A percentile compares a stretch with the other conserved stretches of the same genome.
Evolutionary conservation across 2,113 vertebrate species (phyloP).

Genomic region (Brienomyrus longianalis): DNA sequence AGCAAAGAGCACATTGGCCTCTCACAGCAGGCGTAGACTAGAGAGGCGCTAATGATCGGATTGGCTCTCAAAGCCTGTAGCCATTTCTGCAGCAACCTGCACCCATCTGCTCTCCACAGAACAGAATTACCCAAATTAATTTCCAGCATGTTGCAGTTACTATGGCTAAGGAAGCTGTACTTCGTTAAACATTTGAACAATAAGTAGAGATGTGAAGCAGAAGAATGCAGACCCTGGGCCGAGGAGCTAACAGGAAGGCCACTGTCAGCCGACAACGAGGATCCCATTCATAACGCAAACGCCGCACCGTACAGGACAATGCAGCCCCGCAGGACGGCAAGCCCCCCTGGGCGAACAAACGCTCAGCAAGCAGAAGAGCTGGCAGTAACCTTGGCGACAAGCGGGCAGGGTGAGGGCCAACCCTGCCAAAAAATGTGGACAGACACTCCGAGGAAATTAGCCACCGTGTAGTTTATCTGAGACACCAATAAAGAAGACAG

Average conservation of each 20-base stretch:
- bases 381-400: slow-evolving; percentile 18
- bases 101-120: not conserved
- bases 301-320: not conserved
- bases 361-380: not conserved
- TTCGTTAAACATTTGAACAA: not conserved
- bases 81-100: not conserved
- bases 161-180: not conserved
- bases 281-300: not conserved
- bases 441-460: not conserved
- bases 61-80: not conserved
- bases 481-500: not conserved
- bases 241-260: not conserved
- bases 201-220: not conserved
- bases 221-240: not conserved
- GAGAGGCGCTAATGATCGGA: not conserved
- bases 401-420: not conserved
- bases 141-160: not conserved
- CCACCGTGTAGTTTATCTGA: not conserved
- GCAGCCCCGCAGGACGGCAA: not conserved
- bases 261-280: not conserved
- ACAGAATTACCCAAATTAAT: not conserved
- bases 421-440: not conserved
- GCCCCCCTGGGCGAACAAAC: slow-evolving; percentile 4
- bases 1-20: not conserved
- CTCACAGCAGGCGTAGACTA: not conserved